Evolutionary conservation across 2,797 vertebrate species (phyloP), one percentile per base, ranked within the genome.

Genomic region (Botia almorhae): DNA sequence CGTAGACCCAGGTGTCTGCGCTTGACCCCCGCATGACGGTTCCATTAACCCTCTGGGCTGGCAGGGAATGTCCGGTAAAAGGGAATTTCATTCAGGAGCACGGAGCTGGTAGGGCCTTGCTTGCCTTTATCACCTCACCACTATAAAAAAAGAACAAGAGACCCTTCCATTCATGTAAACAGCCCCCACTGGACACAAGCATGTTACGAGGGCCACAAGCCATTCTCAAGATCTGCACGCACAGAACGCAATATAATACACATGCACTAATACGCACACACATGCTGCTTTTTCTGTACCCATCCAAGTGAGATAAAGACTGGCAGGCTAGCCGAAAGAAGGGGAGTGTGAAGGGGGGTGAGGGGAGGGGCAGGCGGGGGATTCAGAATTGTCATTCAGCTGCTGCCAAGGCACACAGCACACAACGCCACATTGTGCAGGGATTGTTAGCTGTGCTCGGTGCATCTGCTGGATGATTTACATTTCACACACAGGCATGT

Each of bases 1-100:
- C 94, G 93, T 93, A 96, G 94, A 94, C 95, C 95, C 95, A 95
- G 94, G 95, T 96, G 96, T 97, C 96, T 96, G 95, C 92, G 92
- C 92, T 96, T 97, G 96, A 97, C 97, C 96, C 95, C 93, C 90
- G 92, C 51, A 92, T 92, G 94, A 96, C 94, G 94, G 94, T 94
- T 94, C 95, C 96, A 96, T 95, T 96, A 96, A 95, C 94, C 94
- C 92, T 51, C 78, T 76, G 89, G 90, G 94, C 92, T 91, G 78
- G 92, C 92, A 94, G 93, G 94, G 93, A 95, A 81, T 94, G 83
- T 92, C 89, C 92, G 63, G 92, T 83, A 88, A 80, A 86, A 88
- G 91, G 92, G 91, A 89, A 73, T 75, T 72, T 29, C 75, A 84
- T 82, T 74, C 69, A 82, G 65, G 19, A 21, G 21, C n/a, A 19